These are phyloP conservation scores for Polyommatus iphigenia DNA, from an alignment of 2,888 invertebrate species.

Conservation along the genomic window DNA sequence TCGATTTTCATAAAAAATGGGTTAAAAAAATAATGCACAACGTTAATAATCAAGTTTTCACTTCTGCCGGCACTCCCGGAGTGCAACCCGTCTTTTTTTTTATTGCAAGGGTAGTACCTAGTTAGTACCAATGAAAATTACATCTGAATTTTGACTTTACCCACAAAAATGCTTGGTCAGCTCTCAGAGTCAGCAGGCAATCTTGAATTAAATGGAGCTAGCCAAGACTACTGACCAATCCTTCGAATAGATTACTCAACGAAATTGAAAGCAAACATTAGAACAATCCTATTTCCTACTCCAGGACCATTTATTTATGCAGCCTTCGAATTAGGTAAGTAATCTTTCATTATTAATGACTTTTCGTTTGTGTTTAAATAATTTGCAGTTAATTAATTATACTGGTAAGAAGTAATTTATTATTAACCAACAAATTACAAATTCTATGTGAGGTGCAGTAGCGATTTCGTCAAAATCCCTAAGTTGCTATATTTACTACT, in stretches of 20 bases:
- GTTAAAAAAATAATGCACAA: too few relatives aligned
- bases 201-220: neutral
- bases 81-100: too few relatives aligned
- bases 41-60: too few relatives aligned
- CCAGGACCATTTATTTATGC: neutral
- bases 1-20: too few relatives aligned
- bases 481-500: neutral
- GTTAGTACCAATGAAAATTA: neutral
- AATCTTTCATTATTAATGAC: neutral
- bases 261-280: neutral
- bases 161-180: neutral
- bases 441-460: neutral
- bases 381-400: neutral
- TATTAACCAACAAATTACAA: neutral
- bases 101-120: too few relatives aligned
- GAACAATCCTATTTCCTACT: neutral
- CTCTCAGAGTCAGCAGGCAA: neutral
- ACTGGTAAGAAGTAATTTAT: neutral
- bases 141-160: neutral
- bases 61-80: too few relatives aligned
- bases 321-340: neutral
- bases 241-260: neutral
- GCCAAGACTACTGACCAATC: constrained; percentile 1
- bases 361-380: neutral
- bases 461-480: neutral